These are phyloP conservation scores for Botia kubotai DNA, from an alignment of 2,797 vertebrate species.

Conservation along the genomic window DNA sequence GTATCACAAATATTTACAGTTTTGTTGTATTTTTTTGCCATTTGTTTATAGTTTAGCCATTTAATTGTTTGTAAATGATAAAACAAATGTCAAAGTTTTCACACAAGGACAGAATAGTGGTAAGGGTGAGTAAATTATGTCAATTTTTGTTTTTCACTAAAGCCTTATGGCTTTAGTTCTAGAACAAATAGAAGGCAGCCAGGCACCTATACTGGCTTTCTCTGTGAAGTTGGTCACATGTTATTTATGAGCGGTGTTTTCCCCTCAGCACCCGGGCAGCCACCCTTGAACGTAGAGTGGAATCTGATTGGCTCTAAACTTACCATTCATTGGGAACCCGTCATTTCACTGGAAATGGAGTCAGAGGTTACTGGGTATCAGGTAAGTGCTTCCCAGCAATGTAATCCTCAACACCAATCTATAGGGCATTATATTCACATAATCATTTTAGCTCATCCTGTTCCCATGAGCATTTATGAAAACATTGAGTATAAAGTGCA, in stretches of 20 bases:
- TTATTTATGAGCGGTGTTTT: constrained; percentile 28
- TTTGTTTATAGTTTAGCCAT: too few species aligned
- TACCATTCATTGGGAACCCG: constrained; percentile 91
- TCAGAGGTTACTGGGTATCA: constrained; percentile 94
- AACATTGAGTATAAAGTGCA: constrained; percentile 30
- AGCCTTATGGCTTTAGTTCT: background rate
- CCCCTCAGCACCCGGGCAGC: constrained; percentile 87
- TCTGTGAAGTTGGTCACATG: background rate
- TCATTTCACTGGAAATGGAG: constrained; percentile 91
- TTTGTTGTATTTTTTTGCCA: background rate
- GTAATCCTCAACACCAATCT: constrained; percentile 32
- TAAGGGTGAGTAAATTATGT: background rate
- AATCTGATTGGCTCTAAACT: constrained; percentile 90
- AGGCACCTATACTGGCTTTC: constrained; percentile 14
- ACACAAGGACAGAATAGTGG: background rate
- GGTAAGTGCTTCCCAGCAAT: constrained; percentile 74
- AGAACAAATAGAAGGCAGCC: constrained; percentile 1
- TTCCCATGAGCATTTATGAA: constrained; percentile 22
- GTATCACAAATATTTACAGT: background rate
- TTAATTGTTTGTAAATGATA: too few species aligned
- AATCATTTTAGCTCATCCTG: constrained; percentile 30
- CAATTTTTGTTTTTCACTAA: background rate
- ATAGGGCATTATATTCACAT: constrained; percentile 35
- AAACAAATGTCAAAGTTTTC: too few species aligned
- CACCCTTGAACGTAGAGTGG: constrained; percentile 91